These are phyloP conservation scores for Halcyon badia DNA, from an alignment of 2,797 vertebrate genomes.

Conservation along the genomic window DNA sequence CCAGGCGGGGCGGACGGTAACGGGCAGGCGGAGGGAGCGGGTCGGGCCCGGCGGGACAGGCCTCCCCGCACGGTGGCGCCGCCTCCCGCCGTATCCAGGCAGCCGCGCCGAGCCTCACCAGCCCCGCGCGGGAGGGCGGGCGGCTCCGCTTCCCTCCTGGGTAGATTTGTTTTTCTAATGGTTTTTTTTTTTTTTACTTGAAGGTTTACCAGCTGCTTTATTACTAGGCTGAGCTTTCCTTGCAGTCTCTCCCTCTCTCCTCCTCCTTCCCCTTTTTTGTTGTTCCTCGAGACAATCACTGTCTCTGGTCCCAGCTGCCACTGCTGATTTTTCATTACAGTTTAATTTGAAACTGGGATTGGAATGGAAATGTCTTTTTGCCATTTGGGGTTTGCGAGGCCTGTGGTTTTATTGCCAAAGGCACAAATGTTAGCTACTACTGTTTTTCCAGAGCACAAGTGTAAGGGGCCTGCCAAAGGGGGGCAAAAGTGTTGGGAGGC, in stretches of 20 bases:
- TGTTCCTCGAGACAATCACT: slow-evolving; percentile 85
- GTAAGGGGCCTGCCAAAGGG: slow-evolving; percentile 53
- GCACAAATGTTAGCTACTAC: slow-evolving; percentile 87
- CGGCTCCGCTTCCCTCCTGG: slow-evolving; percentile 70
- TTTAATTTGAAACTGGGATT: slow-evolving; percentile 90
- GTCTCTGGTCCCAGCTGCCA: slow-evolving; percentile 88
- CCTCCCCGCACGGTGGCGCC: not conserved
- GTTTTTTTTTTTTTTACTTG: slow-evolving; percentile 81
- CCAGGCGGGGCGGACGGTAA: not conserved
- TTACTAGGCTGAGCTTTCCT: slow-evolving; percentile 81
- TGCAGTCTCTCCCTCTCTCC: slow-evolving; percentile 73
- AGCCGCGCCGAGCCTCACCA: not conserved
- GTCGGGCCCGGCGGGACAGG: not conserved
- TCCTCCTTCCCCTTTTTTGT: slow-evolving; percentile 78
- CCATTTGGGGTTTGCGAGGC: slow-evolving; percentile 85
- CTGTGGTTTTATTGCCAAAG: slow-evolving; percentile 87
- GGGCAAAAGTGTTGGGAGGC: slow-evolving; percentile 3
- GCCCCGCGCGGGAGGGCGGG: slow-evolving; percentile 43
- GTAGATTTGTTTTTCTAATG: slow-evolving; percentile 87
- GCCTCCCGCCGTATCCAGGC: slow-evolving; percentile 9
- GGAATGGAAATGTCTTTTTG: slow-evolving; percentile 89
- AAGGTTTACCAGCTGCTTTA: slow-evolving; percentile 87
- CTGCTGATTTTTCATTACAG: slow-evolving; percentile 89
- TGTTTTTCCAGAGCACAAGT: slow-evolving; percentile 81
- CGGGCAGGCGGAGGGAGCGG: not conserved